Evolutionary conservation across 2,888 invertebrate species (phyloP).

Genomic region (Tenthredo amoena): DNA sequence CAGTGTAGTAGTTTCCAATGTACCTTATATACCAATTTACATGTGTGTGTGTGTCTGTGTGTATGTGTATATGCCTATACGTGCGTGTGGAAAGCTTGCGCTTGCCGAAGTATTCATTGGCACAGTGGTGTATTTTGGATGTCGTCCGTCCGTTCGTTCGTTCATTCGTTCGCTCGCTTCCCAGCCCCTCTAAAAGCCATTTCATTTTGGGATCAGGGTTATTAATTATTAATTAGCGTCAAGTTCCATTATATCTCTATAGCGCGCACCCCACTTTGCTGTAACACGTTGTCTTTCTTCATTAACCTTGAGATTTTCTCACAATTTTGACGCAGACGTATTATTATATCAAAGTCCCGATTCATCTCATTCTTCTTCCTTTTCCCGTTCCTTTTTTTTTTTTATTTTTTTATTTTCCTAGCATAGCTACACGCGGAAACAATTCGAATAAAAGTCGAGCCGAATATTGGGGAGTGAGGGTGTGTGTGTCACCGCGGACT

Average conservation of each 20-base stretch:
- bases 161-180: conserved; percentile 56
- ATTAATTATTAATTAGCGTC: conserved; percentile 77
- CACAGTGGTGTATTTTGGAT: conserved; percentile 45
- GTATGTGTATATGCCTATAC: not conserved
- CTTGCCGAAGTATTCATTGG: conserved; percentile 61
- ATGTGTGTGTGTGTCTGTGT: not conserved
- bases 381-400: not conserved
- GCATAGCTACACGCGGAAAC: not conserved
- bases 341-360: not conserved
- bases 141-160: conserved; percentile 45
- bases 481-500: conserved; percentile 41
- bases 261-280: conserved; percentile 68
- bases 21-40: not conserved
- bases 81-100: conserved; percentile 39
- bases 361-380: not conserved
- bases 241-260: conserved; percentile 75
- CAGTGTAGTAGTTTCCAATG: conserved; percentile 33
- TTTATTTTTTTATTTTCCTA: not conserved
- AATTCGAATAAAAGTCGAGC: conserved; percentile 1
- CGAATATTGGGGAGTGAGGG: not conserved
- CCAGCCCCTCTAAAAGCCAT: conserved; percentile 72
- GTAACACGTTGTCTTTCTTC: conserved; percentile 50
- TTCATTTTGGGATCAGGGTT: conserved; percentile 75
- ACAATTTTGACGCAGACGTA: not conserved
- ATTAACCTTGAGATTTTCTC: not conserved